phyloP scores from a whole-genome alignment of 2,113 vertebrate genomes.

The Chamaea fasciata region DNA sequence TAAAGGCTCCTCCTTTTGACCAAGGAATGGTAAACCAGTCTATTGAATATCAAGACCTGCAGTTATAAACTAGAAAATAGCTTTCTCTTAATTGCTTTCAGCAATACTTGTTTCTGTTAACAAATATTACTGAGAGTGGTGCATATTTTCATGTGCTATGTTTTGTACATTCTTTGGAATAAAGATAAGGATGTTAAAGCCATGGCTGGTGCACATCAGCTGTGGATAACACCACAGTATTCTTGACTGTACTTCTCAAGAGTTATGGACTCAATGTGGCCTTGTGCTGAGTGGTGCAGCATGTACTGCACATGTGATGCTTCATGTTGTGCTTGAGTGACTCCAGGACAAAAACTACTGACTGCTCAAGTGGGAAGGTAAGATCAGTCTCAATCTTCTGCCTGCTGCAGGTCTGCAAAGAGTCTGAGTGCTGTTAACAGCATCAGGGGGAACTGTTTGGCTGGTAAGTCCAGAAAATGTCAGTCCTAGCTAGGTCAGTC shows the following conservation, averaged over 20 bases:
- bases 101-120: not conserved
- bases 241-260: not conserved
- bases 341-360: not conserved
- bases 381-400: not conserved
- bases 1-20: not conserved
- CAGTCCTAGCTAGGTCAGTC: not conserved
- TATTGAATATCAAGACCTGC: not conserved
- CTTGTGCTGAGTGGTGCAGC: not conserved
- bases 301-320: fast-evolving
- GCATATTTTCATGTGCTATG: not conserved
- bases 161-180: not conserved
- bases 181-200: constrained; percentile 2
- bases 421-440: not conserved
- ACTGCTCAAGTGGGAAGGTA: not conserved
- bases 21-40: not conserved
- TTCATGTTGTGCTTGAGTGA: not conserved
- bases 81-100: not conserved
- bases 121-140: not conserved
- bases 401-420: not conserved
- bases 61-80: not conserved
- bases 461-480: not conserved
- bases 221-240: fast-evolving
- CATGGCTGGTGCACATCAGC: not conserved
- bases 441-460: not conserved
- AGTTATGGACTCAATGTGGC: fast-evolving